Conservation (phyloP, 2,113 vertebrate genomes). For the Mustela nigripes region DNA sequence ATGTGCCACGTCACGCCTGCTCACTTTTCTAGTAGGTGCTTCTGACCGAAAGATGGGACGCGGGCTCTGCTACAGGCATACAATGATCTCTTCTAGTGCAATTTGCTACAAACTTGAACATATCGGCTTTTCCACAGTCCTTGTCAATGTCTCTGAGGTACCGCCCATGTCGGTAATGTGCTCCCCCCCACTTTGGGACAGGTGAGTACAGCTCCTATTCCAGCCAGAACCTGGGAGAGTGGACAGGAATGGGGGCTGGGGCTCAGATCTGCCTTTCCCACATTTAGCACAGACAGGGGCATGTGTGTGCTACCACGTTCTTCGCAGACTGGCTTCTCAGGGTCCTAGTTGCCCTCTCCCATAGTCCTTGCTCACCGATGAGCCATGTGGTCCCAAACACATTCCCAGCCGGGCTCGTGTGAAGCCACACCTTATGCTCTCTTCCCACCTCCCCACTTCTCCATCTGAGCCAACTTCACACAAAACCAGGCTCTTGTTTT, state of each 20-base stretch:
- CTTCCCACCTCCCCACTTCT: not conserved
- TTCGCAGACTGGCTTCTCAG: not conserved
- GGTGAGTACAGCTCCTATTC: not conserved
- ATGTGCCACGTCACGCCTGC: not conserved
- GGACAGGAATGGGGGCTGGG: not conserved
- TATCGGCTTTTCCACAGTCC: not conserved
- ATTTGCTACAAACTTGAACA: not conserved
- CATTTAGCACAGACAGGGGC: not conserved
- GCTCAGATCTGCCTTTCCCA: not conserved
- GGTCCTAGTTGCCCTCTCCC: not conserved
- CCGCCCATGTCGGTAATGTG: rapidly evolving
- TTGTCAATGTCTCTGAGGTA: not conserved
- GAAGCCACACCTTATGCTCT: not conserved
- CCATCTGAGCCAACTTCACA: constrained; percentile 47
- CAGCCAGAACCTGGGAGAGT: not conserved
- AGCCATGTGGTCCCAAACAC: not conserved
- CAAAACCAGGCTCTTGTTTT: not conserved
- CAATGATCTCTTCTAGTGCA: not conserved
- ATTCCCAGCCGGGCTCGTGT: no score
- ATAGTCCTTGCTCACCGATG: no score
- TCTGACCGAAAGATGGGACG: not conserved
- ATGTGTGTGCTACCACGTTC: not conserved
- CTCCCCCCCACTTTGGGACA: not conserved
- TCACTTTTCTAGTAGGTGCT: not conserved
- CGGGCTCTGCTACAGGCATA: not conserved